Base-by-base conservation (phyloP, 2,113 vertebrate species). In the Pitta sordida region DNA sequence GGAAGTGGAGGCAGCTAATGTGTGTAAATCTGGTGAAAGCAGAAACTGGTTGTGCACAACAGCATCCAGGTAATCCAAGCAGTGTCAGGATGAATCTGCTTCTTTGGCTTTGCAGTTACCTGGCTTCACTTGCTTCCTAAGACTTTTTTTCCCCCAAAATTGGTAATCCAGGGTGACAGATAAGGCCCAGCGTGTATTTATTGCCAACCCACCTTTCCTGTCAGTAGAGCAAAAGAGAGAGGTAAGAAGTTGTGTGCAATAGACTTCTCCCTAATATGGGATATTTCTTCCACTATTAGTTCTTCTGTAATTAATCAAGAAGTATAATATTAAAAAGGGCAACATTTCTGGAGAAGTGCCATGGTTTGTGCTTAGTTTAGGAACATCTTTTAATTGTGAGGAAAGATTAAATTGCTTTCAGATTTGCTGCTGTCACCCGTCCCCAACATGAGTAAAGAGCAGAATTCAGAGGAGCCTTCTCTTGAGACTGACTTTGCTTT, bases 371-470 rank as follows among this genome's bases (percentile, higher is more conserved):
- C 59, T 90, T 51, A 53, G 43, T 43, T 48, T 41, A 74, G 24
- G 41, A 73, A 27, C 6, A 37, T 63, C 6, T 68, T 77, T 87
- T 43, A 15, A 15, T 83, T 83, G 39, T 73, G 41, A 88, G 27
- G 79, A 76, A 91, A 75, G 59, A 43, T 80, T 70, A 82, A 89
- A 71, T 80, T 94, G 95, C 76, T 75, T 90, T 44, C n/a, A 79
- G 77, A 71, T 83, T 92, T 86, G 6, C 81, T 82, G 27, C 80
- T 58, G 94, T 94, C 83, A 90, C 80, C 77, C 73, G 83, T 83
- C 87, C 59, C 85, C 84, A 87, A 19, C 44, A 55, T 59, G 62
- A 59, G 76, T 44, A 49, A 93, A 80, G 23, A 88, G 63, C 15
- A 52, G 62, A 84, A 74, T 59, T 85, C 24, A 65, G 90, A 76